Evolutionary conservation across 2,888 invertebrate species (phyloP), one percentile per base, ranked within the genome.

Genomic region (Antitype chi): DNA sequence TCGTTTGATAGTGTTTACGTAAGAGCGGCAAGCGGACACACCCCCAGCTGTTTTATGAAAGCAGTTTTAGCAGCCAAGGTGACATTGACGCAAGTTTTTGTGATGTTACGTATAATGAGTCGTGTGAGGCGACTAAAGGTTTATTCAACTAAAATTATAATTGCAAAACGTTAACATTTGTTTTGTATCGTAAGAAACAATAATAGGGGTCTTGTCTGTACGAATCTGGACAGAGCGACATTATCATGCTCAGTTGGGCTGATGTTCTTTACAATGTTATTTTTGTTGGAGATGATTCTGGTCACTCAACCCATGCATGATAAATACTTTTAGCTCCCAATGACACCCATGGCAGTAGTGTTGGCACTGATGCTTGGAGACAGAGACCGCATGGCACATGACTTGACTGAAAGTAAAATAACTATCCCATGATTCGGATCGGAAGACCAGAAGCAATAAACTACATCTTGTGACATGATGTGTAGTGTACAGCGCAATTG

Each of bases 401-500:
- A 77, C 55, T 70, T 77, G 67, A 85, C 85, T 85, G 82, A 85
- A 74, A 84, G 82, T 74, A 76, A 78, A 68, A 81, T 82, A 82
- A 32, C 71, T 77, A 67, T 85, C n/a, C 15, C 32, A 55, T 85
- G 85, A 84, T 69, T 84, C 52, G 55, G 23, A 81, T 80, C 20
- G 64, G 68, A 74, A 78, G 74, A 75, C 70, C 13, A 71, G 49
- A 72, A 80, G 70, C 49, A 75, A 84, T 81, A 81, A 81, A 80
- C 78, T 52, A 73, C 72, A 80, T 81, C 86, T 86, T 82, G 88
- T 88, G 87, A 88, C 83, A 83, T 28, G 60, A 66, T 73, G n/a
- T 49, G 71, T 60, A 32, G 20, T 55, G 57, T 74, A 66, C 66
- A 74, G 28, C 81, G 82, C 87, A 83, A 83, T 88, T 87, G 80